These are phyloP conservation scores for Erethizon dorsatum DNA, from an alignment of 2,797 vertebrate genomes.

Conservation along the genomic window DNA sequence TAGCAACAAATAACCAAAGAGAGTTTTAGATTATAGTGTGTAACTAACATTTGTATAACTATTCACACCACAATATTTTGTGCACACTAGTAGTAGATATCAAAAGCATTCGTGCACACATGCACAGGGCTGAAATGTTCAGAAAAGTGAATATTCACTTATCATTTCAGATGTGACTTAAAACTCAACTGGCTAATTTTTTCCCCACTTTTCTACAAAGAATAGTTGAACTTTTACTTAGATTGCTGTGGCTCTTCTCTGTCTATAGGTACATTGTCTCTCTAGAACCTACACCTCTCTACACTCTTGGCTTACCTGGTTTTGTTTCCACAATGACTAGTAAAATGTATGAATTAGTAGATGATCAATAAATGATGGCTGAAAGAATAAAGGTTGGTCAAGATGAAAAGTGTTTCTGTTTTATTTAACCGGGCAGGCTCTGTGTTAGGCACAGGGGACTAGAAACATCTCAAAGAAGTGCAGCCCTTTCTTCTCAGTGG, in stretches of 20 bases:
- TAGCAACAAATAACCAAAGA: conserved; percentile 42
- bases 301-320: neutral
- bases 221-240: neutral
- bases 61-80: conserved; percentile 1
- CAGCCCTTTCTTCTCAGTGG: neutral
- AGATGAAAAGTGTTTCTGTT: neutral
- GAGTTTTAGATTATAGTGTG: conserved; percentile 45
- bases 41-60: conserved; percentile 66
- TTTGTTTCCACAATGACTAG: neutral
- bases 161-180: neutral
- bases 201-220: neutral
- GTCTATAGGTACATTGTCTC: neutral
- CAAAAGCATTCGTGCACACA: neutral
- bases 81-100: conserved; percentile 4
- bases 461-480: neutral
- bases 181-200: conserved; percentile 11
- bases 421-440: neutral
- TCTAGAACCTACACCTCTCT: neutral
- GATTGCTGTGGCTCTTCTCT: neutral
- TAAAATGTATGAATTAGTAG: neutral
- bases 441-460: neutral
- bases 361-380: neutral
- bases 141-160: neutral
- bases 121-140: neutral
- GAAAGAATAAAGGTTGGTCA: neutral